phyloP scores from a whole-genome alignment of 2,888 invertebrate genomes.

The Drosophila algonquin region DNA sequence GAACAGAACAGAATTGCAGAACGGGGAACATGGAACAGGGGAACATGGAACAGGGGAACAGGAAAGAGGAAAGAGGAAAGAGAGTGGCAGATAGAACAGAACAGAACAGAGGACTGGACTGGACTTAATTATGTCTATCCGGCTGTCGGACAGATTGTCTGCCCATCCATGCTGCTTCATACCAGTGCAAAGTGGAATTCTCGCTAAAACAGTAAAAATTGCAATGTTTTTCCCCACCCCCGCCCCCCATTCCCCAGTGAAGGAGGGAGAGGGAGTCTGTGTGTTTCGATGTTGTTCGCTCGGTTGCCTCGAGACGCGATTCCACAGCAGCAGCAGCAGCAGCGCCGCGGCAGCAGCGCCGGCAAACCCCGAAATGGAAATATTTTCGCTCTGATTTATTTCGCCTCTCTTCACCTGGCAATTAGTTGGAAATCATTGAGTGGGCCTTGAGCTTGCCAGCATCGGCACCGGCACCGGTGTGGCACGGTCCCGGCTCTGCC shows the following conservation, averaged over 20 bases:
- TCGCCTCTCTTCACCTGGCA: conserved; percentile 55
- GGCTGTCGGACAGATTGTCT: conserved; percentile 46
- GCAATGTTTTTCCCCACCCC: conserved; percentile 57
- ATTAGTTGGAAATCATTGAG: conserved; percentile 56
- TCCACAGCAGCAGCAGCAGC: not conserved
- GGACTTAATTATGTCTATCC: conserved; percentile 68
- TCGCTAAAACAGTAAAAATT: conserved; percentile 64
- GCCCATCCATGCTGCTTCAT: conserved; percentile 14
- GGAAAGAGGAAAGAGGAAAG: not conserved
- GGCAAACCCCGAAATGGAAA: conserved; percentile 37
- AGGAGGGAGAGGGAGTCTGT: not conserved
- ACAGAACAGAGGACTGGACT: conserved; percentile 2
- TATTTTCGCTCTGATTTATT: conserved; percentile 59
- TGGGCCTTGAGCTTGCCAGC: conserved; percentile 40
- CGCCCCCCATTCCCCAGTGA: too few relatives aligned
- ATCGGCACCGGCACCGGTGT: not conserved
- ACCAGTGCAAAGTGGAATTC: conserved; percentile 51
- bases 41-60: not conserved
- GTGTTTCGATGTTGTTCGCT: conserved; percentile 29
- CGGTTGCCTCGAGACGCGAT: conserved; percentile 15
- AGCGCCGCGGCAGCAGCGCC: not conserved
- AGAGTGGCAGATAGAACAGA: conserved; percentile 19
- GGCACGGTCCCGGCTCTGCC: not conserved
- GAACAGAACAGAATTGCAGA: conserved; percentile 11
- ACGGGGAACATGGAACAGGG: not conserved